These are phyloP conservation scores for Drosophila mauritiana DNA, from an alignment of 1,140 invertebrate genomes.

Conservation along the genomic window DNA sequence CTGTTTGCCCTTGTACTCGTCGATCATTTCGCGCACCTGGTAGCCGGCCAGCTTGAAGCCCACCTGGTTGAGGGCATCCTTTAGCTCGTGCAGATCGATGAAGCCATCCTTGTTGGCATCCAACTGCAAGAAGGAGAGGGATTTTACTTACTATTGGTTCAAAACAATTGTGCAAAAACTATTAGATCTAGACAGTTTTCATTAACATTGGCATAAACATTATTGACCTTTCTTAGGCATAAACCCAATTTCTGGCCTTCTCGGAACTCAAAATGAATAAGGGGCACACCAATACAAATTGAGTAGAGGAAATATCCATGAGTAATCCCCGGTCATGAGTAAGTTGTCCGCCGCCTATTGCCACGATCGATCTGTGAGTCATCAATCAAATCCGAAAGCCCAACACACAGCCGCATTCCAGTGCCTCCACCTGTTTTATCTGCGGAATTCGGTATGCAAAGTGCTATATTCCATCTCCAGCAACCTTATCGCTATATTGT, in stretches of 20 bases:
- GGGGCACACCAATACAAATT: neutral
- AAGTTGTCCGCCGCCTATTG: slow-evolving; percentile 4
- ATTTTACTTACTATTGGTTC: neutral
- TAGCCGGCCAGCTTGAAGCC: slow-evolving; percentile 97
- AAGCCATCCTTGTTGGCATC: slow-evolving; percentile 96
- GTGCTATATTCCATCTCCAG: slow-evolving; percentile 22
- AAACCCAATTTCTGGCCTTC: neutral
- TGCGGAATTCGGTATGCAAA: slow-evolving; percentile 31
- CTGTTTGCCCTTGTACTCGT: slow-evolving; percentile 92
- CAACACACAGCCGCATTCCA: slow-evolving; percentile 19
- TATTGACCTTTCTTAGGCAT: neutral
- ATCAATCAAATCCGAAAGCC: slow-evolving; percentile 43
- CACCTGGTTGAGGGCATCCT: slow-evolving; percentile 94
- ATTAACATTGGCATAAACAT: neutral
- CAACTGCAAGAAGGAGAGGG: slow-evolving; percentile 87
- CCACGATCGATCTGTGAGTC: slow-evolving; percentile 28
- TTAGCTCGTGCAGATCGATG: slow-evolving; percentile 95
- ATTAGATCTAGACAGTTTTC: neutral
- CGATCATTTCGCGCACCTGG: slow-evolving; percentile 94
- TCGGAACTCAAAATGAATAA: neutral
- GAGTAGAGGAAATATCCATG: slow-evolving; percentile 21
- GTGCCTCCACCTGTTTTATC: slow-evolving; percentile 19
- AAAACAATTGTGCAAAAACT: neutral
- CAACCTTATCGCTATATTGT: slow-evolving; percentile 13
- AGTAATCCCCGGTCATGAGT: slow-evolving; percentile 51